Conservation (phyloP, 1,140 invertebrate genomes). For the Brachionus plicatilis region DNA sequence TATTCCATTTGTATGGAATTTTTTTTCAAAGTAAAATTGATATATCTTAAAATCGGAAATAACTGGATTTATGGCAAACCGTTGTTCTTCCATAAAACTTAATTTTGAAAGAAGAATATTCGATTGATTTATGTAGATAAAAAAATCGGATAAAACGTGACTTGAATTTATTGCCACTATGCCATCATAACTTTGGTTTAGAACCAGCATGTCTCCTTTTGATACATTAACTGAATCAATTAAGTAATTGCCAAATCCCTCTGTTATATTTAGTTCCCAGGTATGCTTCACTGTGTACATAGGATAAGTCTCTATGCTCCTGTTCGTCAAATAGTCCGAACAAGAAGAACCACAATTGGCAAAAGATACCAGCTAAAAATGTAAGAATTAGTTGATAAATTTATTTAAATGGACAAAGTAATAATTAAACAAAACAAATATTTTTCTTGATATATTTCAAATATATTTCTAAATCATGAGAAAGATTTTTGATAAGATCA, state of each 20-base stretch:
- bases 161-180: not conserved
- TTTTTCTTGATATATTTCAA: too few species aligned
- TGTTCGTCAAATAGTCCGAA: not conserved
- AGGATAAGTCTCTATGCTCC: not conserved
- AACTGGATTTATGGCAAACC: not conserved
- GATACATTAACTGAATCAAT: not conserved
- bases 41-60: not conserved
- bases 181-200: not conserved
- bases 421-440: too few species aligned
- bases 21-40: not conserved
- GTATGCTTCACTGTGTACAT: not conserved
- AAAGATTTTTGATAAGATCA: too few species aligned
- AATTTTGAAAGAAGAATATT: not conserved
- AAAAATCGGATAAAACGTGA: not conserved
- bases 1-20: not conserved
- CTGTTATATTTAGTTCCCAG: not conserved
- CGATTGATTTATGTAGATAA: not conserved
- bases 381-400: not conserved
- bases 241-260: not conserved
- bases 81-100: not conserved
- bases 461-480: too few species aligned
- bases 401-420: not conserved
- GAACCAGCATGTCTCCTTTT: not conserved
- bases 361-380: not conserved
- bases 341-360: not conserved